phyloP scores from a whole-genome alignment of 2,888 invertebrate species.

The Pollenia amentaria region DNA sequence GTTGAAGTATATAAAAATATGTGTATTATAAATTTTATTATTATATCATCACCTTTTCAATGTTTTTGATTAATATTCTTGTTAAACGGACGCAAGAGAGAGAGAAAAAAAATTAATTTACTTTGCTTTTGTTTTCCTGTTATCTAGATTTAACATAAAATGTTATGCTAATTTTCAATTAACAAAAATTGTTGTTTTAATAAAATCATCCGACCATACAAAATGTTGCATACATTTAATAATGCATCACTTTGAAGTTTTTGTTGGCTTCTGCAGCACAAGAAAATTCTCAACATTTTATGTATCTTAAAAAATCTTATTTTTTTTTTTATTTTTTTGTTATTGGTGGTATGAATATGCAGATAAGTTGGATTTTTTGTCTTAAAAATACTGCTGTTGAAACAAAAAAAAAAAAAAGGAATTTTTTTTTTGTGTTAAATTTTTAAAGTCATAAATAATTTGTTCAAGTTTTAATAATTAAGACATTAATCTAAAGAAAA shows the following conservation, averaged over 20 bases:
- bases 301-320: slow-evolving; percentile 41
- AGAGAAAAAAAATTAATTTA: not conserved
- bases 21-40: slow-evolving; percentile 55
- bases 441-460: slow-evolving; percentile 69
- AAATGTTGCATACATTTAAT: slow-evolving; percentile 74
- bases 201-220: slow-evolving; percentile 72
- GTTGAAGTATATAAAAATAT: slow-evolving; percentile 3
- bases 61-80: slow-evolving; percentile 43
- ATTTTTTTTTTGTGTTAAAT: slow-evolving; percentile 40
- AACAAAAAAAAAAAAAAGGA: slow-evolving; percentile 41
- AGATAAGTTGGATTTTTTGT: slow-evolving; percentile 28
- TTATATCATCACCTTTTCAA: slow-evolving; percentile 67
- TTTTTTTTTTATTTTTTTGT: slow-evolving; percentile 17
- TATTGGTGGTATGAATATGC: slow-evolving; percentile 19
- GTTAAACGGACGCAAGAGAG: not conserved
- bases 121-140: slow-evolving; percentile 20
- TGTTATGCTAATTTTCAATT: slow-evolving; percentile 74
- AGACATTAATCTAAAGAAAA: slow-evolving; percentile 64
- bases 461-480: slow-evolving; percentile 71
- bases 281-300: slow-evolving; percentile 13
- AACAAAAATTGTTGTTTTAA: slow-evolving; percentile 71
- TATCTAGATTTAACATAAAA: slow-evolving; percentile 35
- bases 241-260: slow-evolving; percentile 67
- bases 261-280: slow-evolving; percentile 18
- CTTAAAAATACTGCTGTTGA: not conserved